These are phyloP conservation scores for Invenusta paracnida DNA, from an alignment of 2,888 invertebrate species.

Conservation along the genomic window DNA sequence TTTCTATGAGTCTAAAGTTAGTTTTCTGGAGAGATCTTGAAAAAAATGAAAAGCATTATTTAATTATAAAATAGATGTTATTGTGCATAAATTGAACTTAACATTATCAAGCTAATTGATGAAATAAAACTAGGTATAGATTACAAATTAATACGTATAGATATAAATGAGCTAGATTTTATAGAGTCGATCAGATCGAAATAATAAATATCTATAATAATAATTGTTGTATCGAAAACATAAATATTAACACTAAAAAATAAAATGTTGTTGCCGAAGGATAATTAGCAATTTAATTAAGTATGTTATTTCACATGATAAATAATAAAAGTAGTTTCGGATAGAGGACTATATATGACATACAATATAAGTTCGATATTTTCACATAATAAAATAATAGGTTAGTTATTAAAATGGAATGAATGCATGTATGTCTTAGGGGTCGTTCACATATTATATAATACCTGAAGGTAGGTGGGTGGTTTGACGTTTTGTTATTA, in stretches of 20 bases:
- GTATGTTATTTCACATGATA: background rate
- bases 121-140: background rate
- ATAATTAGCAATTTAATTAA: background rate
- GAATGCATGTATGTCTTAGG: background rate
- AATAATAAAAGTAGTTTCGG: background rate
- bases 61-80: background rate
- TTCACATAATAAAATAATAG: background rate
- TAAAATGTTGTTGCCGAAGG: no score
- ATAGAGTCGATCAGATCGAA: no score
- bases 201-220: no score
- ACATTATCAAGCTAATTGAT: background rate
- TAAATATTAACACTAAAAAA: no score
- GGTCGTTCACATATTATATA: no score
- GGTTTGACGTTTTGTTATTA: no score
- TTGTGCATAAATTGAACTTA: background rate
- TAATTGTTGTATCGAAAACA: no score
- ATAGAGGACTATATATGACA: background rate
- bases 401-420: background rate
- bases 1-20: background rate
- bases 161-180: background rate
- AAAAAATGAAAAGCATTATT: background rate
- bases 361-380: background rate
- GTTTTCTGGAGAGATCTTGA: background rate
- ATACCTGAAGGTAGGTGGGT: no score
- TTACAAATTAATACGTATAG: background rate